Percentiles rank a stretch among this genome's conserved stretches.
Conservation (phyloP, 2,797 vertebrate species). For the Helarctos malayanus region DNA sequence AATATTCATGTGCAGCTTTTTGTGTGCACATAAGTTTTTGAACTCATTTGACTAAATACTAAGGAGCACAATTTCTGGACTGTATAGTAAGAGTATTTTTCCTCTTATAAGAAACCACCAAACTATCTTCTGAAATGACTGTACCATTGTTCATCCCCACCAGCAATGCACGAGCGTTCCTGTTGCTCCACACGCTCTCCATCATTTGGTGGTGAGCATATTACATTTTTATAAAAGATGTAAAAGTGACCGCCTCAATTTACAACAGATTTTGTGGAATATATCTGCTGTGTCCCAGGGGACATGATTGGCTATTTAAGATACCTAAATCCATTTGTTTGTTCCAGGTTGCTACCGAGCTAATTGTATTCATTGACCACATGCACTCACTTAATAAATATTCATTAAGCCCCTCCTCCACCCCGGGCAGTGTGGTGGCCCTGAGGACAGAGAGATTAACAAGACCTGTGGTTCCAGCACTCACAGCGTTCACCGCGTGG, state of each 20-base stretch:
- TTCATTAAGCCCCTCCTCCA: neutral
- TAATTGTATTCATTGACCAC: neutral
- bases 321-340: neutral
- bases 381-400: neutral
- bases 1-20: conserved; percentile 33
- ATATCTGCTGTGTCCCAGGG: neutral
- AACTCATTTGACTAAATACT: neutral
- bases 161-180: neutral
- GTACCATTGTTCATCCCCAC: neutral
- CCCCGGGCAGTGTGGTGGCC: fast-evolving
- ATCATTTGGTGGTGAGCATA: neutral
- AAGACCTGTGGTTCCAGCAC: neutral
- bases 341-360: neutral
- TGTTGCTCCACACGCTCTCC: neutral
- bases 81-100: neutral
- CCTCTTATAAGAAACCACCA: neutral
- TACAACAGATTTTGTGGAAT: neutral
- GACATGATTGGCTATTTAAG: neutral
- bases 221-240: neutral
- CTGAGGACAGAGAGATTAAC: neutral
- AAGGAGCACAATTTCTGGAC: neutral
- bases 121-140: neutral
- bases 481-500: neutral
- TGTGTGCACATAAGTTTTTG: neutral
- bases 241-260: neutral